These are phyloP conservation scores for Thamnophis sirtalis DNA, from an alignment of 2,113 vertebrate genomes.

Conservation along the genomic window DNA sequence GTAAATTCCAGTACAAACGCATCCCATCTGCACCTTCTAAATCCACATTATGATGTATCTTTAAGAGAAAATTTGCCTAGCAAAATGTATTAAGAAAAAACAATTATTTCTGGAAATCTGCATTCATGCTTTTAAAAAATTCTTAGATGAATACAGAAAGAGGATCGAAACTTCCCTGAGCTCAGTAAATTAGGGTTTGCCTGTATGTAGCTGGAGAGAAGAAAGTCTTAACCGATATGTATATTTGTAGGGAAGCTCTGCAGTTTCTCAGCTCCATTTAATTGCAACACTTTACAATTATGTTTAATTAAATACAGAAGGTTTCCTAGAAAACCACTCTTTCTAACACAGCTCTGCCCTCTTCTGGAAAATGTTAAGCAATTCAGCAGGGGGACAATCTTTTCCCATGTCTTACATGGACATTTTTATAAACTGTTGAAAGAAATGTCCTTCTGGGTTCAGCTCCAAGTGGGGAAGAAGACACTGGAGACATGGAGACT, in stretches of 20 bases:
- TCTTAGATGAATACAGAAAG: background rate
- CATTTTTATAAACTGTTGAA: background rate
- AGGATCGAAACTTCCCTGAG: background rate
- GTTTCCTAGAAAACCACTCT: background rate
- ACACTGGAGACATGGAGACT: too few species aligned
- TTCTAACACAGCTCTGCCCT: conserved; percentile 4
- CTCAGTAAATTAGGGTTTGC: background rate
- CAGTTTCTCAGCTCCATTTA: background rate
- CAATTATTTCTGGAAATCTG: background rate
- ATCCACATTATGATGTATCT: background rate
- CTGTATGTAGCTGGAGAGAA: background rate
- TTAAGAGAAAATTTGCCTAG: background rate
- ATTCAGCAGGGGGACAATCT: background rate
- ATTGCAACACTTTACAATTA: background rate
- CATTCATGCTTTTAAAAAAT: background rate
- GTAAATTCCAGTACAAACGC: background rate
- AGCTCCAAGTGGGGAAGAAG: too few species aligned
- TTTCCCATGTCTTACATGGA: background rate
- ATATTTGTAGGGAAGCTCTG: background rate
- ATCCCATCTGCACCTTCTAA: background rate
- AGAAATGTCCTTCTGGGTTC: too few species aligned
- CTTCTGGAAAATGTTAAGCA: conserved; percentile 9
- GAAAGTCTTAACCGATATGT: background rate
- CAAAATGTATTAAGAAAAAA: background rate
- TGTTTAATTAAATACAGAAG: background rate